Evolutionary conservation across 2,888 invertebrate genomes (phyloP).

Genomic region (Boloria euphrosyne): DNA sequence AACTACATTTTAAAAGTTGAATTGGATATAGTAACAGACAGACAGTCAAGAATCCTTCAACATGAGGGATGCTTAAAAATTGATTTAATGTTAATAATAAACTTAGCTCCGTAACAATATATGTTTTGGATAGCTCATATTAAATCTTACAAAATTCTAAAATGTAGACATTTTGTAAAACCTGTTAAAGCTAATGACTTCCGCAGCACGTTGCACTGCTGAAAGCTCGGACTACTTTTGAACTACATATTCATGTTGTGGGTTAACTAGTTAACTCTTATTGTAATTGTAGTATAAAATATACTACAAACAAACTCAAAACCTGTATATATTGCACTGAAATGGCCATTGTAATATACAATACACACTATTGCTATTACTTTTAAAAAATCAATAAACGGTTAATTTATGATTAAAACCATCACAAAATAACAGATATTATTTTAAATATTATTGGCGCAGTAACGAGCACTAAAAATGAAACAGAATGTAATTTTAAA

Average conservation of each 20-base stretch:
- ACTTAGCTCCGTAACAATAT: neutral
- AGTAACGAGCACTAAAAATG: too few species aligned
- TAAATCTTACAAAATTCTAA: neutral
- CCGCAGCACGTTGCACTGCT: slow-evolving; percentile 28
- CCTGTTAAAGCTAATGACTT: slow-evolving; percentile 29
- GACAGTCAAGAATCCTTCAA: too few species aligned
- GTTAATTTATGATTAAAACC: too few species aligned
- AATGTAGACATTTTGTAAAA: slow-evolving; percentile 11
- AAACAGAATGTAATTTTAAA: too few species aligned
- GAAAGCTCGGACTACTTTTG: slow-evolving; percentile 24
- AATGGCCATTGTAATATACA: neutral
- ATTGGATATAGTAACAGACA: too few species aligned
- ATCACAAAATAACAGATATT: too few species aligned
- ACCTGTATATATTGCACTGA: neutral
- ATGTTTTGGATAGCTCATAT: neutral
- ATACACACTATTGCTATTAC: too few species aligned
- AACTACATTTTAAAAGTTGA: too few species aligned
- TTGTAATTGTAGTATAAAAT: slow-evolving; percentile 14
- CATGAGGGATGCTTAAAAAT: too few species aligned
- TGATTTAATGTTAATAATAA: neutral
- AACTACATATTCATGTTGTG: slow-evolving; percentile 25
- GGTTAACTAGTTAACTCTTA: slow-evolving; percentile 18
- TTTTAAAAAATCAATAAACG: too few species aligned
- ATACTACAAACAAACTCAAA: neutral
- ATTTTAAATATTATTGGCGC: too few species aligned